Percentiles rank a stretch among this genome's conserved stretches.
phyloP scores from a whole-genome alignment of 2,113 vertebrate species.

The Smithornis capensis region DNA sequence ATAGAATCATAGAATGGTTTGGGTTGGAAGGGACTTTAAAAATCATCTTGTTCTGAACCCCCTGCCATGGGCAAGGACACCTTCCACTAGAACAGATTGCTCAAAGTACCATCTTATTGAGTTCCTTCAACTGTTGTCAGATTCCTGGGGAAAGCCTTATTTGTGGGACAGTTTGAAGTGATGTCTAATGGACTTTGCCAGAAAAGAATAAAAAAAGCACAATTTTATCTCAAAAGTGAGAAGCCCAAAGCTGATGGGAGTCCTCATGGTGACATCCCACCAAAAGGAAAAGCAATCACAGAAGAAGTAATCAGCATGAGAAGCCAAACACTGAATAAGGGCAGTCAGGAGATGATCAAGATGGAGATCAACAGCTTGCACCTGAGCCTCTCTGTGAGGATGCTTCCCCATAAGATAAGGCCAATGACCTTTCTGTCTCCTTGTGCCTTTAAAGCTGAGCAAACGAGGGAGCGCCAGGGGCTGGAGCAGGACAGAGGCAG shows the following conservation, averaged over 20 bases:
- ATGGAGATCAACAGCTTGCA: background rate
- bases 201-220: background rate
- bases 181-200: background rate
- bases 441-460: background rate
- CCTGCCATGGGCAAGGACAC: background rate
- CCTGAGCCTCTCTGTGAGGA: background rate
- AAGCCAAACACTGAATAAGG: background rate
- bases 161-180: rapidly evolving
- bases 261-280: background rate
- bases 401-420: background rate
- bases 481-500: background rate
- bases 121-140: background rate
- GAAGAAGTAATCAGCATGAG: rapidly evolving
- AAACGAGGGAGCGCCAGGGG: rapidly evolving
- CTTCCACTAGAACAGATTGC: background rate
- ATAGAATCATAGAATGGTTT: background rate
- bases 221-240: background rate
- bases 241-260: background rate
- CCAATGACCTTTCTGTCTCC: background rate
- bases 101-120: background rate
- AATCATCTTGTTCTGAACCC: background rate
- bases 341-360: background rate
- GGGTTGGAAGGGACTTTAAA: background rate
- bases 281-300: background rate
- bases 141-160: background rate